These are phyloP conservation scores for Syrphus vitripennis DNA, from an alignment of 2,888 invertebrate genomes.

Conservation along the genomic window DNA sequence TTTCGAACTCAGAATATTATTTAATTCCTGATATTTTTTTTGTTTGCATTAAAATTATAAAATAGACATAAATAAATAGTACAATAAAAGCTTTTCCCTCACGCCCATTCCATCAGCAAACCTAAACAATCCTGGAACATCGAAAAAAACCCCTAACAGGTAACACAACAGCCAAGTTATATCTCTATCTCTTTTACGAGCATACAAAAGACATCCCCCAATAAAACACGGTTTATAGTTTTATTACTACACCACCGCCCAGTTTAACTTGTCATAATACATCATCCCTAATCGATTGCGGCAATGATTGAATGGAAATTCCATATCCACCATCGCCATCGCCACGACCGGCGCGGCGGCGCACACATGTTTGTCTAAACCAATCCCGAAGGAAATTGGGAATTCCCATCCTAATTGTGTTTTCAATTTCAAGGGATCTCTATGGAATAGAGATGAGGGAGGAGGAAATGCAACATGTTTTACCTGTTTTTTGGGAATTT, in stretches of 20 bases:
- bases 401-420: conserved; percentile 66
- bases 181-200: not conserved
- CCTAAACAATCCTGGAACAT: conserved; percentile 4
- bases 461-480: conserved; percentile 39
- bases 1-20: no score
- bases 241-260: conserved; percentile 58
- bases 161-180: no score
- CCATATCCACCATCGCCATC: conserved; percentile 38
- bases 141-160: not conserved
- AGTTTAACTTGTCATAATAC: conserved; percentile 66
- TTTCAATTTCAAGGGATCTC: conserved; percentile 36
- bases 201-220: not conserved
- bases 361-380: conserved; percentile 17
- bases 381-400: conserved; percentile 54
- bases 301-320: conserved; percentile 55
- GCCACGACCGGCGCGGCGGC: no score
- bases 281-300: conserved; percentile 64
- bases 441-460: not conserved
- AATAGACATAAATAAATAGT: not conserved
- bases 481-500: conserved; percentile 57
- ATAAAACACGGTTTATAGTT: conserved; percentile 40
- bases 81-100: conserved; percentile 33
- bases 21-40: not conserved
- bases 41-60: not conserved
- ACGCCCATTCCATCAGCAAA: conserved; percentile 29